These are phyloP conservation scores for Battus philenor DNA, from an alignment of 1,140 invertebrate genomes.

Conservation along the genomic window DNA sequence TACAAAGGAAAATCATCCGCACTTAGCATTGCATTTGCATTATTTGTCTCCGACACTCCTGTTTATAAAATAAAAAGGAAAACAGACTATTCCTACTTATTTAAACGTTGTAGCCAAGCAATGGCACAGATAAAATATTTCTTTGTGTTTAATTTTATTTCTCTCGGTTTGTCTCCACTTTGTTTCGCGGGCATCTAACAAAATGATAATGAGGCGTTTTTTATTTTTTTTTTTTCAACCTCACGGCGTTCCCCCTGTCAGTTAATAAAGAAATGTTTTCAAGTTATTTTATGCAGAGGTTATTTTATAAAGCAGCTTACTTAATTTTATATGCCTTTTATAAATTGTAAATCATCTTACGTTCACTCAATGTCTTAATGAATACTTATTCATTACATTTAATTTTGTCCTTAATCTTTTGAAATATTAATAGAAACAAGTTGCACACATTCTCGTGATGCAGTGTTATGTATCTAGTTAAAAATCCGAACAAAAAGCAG, in stretches of 20 bases:
- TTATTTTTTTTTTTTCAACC: conserved; percentile 1
- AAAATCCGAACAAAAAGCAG: too few species aligned
- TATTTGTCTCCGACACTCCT: neutral
- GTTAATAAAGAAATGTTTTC: conserved; percentile 6
- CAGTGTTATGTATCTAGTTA: too few species aligned
- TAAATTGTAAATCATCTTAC: too few species aligned
- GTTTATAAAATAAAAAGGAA: conserved; percentile 1
- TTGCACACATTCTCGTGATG: too few species aligned
- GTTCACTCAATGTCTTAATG: too few species aligned
- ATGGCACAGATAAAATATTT: conserved; percentile 13
- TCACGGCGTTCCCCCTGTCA: neutral
- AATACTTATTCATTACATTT: too few species aligned
- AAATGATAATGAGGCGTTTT: conserved; percentile 10
- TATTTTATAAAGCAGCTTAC: too few species aligned
- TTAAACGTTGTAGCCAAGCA: conserved; percentile 4
- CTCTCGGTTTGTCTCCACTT: conserved; percentile 8
- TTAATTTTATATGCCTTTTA: too few species aligned
- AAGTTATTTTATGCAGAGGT: conserved; percentile 1
- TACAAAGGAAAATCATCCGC: neutral
- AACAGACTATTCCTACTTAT: conserved; percentile 1
- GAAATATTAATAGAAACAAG: too few species aligned
- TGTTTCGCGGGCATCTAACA: conserved; percentile 10
- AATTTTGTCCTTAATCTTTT: too few species aligned
- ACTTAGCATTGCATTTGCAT: conserved; percentile 1
- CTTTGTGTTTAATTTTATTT: conserved; percentile 14